Base-by-base conservation (phyloP, 2,797 vertebrate species). In the Etheostoma nigrum region DNA sequence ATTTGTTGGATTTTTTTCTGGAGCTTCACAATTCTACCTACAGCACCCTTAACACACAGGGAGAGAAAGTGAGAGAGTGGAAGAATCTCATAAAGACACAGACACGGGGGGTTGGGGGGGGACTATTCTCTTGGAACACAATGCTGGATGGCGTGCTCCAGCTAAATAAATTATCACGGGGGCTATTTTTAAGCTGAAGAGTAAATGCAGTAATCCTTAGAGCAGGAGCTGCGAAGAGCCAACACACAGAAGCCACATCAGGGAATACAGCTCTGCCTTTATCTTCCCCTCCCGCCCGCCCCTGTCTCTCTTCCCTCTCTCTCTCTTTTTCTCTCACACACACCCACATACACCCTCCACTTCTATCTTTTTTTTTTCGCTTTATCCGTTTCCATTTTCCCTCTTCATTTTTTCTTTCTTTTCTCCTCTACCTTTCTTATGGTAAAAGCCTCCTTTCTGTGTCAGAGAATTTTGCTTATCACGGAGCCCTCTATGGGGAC, bases 141-240 rank as follows among this genome's bases (percentile, higher is more conserved):
- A 92, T 91, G 89, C 78, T 16, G 88, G 81, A 91, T 87, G 90
- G 80, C 70, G 67, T 74, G 87, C 90, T 92, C 86, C 76, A 91
- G 89, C 92, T 95, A 95, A 95, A 95, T 95, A 95, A 95, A 96
- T 95, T 85, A 94, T 95, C 89, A 91, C 78, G 7, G 82, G 76
- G 86, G 82, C 92, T 96, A 96, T 96, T 96, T 95, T 95, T 95
- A 94, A 93, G 90, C 87, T 90, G 87, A 93, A 94, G 94, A 95
- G 94, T 95, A 94, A 95, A 95, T 94, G 94, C 91, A 86, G 92
- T 94, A 93, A 95, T 95, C 94, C 93, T 92, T 72, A 5, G 85
- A 92, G 93, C 93, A 88, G 88, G 88, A 91, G 91, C 91, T 75
- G 88, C 67, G 74, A 92, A 90, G 71, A 91, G 91, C 86, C 84